Evolutionary conservation across 2,113 vertebrate species (phyloP).

Genomic region (Rynchops niger): DNA sequence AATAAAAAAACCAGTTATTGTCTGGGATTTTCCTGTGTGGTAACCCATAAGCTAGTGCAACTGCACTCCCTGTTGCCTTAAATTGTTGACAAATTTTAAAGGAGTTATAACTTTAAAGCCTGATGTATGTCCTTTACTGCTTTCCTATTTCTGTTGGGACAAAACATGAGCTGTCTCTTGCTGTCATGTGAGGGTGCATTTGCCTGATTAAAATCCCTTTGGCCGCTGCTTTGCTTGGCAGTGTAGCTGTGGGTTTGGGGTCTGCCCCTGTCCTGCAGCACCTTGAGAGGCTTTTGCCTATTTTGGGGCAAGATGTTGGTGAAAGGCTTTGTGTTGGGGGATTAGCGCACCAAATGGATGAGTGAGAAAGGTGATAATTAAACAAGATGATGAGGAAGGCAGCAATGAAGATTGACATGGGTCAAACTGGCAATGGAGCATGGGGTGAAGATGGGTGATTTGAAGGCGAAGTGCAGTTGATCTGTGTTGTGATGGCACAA

Average conservation of each 20-base stretch:
- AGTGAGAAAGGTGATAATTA: conserved; percentile 25
- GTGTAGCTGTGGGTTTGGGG: background rate
- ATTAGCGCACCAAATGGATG: background rate
- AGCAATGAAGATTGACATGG: background rate
- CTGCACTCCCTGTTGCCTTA: background rate
- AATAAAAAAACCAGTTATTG: background rate
- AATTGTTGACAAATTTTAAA: background rate
- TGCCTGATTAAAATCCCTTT: background rate
- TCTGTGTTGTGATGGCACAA: conserved; percentile 19
- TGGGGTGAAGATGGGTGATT: background rate
- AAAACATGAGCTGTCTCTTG: background rate
- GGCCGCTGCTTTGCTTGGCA: background rate
- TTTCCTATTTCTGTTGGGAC: background rate
- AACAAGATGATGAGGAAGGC: background rate
- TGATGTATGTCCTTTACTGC: background rate
- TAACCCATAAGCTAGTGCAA: background rate
- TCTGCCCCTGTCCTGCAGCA: background rate
- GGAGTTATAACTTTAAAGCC: background rate
- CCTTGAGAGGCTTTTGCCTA: background rate
- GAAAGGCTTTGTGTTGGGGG: background rate
- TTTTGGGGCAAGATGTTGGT: background rate
- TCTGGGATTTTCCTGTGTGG: background rate
- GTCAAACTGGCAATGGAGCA: background rate
- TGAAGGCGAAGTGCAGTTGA: background rate
- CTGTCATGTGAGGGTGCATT: background rate